Conservation (phyloP, 1,140 invertebrate genomes). For the Drosophila athabasca region DNA sequence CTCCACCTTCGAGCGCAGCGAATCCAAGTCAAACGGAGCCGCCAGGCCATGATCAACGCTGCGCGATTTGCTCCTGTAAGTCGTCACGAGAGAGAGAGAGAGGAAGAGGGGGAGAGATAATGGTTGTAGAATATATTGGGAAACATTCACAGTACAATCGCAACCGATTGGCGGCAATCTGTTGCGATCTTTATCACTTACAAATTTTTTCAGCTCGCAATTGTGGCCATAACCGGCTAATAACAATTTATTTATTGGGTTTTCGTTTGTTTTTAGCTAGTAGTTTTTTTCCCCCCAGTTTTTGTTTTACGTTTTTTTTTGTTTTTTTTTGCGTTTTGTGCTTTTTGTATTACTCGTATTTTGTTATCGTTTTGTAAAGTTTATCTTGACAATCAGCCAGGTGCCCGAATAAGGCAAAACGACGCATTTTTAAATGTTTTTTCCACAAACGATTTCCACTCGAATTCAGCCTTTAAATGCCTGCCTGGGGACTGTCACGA, state of each 20-base stretch:
- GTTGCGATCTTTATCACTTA: constrained; percentile 76
- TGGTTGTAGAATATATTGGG: constrained; percentile 48
- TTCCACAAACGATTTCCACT: constrained; percentile 36
- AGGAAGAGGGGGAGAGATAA: not conserved
- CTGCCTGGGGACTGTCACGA: constrained; percentile 37
- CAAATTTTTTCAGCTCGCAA: constrained; percentile 74
- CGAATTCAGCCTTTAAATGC: constrained; percentile 56
- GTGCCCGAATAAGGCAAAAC: constrained; percentile 56
- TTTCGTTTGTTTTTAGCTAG: constrained; percentile 24
- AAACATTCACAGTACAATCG: constrained; percentile 19
- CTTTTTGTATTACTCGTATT: constrained; percentile 4
- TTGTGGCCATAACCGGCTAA: constrained; percentile 77
- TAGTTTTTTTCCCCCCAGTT: constrained; percentile 17
- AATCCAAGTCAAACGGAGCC: constrained; percentile 91
- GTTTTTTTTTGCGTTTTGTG: not conserved
- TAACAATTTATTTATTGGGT: constrained; percentile 75
- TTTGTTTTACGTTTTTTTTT: constrained; percentile 9
- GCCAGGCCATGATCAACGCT: constrained; percentile 94
- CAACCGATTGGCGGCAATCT: constrained; percentile 54
- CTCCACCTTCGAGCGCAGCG: constrained; percentile 92
- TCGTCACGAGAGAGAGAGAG: constrained; percentile 30
- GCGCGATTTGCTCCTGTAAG: constrained; percentile 92
- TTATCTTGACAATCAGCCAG: constrained; percentile 56
- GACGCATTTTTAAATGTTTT: constrained; percentile 54
- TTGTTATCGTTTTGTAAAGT: constrained; percentile 53